These are phyloP conservation scores for Ploceus nigricollis DNA, from an alignment of 2,113 vertebrate genomes.

Conservation along the genomic window DNA sequence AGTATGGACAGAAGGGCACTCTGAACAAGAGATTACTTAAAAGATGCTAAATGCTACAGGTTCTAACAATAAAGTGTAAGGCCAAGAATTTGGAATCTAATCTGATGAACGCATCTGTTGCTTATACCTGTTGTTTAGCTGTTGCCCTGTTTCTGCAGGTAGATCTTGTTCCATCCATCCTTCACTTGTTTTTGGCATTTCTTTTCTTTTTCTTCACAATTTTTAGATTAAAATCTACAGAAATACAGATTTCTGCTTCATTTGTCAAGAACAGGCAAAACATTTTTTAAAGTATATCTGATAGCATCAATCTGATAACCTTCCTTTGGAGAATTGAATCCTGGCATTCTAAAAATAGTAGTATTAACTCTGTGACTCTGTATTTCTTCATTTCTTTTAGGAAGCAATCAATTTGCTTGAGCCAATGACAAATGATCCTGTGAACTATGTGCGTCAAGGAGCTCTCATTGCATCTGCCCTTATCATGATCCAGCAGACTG, in stretches of 20 bases:
- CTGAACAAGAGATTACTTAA: background rate
- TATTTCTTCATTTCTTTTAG: slow-evolving; percentile 62
- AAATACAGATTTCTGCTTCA: background rate
- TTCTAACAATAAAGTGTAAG: background rate
- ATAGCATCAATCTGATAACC: background rate
- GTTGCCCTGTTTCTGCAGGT: background rate
- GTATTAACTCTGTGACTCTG: background rate
- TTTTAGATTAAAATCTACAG: background rate
- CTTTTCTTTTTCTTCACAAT: background rate
- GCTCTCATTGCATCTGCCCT: slow-evolving; percentile 95
- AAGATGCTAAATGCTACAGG: background rate
- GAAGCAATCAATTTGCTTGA: slow-evolving; percentile 98
- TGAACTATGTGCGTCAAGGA: slow-evolving; percentile 97
- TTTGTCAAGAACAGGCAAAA: background rate
- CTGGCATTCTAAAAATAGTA: background rate
- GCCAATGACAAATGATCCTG: slow-evolving; percentile 98
- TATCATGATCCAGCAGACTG: slow-evolving; percentile 98
- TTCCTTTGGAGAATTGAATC: background rate
- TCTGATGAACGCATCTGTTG: background rate
- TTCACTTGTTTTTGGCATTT: background rate
- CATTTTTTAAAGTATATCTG: background rate
- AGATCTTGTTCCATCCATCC: background rate
- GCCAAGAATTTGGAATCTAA: background rate
- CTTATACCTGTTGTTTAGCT: background rate
- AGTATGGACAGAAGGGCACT: background rate